Evolutionary conservation across 2,888 invertebrate species (phyloP).

Genomic region (Syrista parreyssii): DNA sequence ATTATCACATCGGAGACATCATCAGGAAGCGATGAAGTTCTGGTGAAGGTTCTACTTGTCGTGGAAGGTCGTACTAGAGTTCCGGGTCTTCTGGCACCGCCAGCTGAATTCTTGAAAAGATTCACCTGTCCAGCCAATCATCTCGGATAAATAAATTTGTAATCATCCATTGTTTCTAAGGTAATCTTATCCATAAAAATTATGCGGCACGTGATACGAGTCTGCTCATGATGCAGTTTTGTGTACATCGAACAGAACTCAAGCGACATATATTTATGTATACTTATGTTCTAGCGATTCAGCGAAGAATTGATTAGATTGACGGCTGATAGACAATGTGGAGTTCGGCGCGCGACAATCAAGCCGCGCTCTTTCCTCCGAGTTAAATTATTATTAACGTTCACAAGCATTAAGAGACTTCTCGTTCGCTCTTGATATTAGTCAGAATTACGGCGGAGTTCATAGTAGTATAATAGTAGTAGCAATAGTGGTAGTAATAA

Average conservation of each 20-base stretch:
- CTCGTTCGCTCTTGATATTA: not conserved
- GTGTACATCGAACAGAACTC: not conserved
- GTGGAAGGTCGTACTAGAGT: constrained; percentile 33
- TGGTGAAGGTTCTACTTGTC: constrained; percentile 16
- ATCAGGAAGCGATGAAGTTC: not conserved
- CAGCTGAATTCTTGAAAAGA: constrained; percentile 37
- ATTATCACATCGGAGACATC: not conserved
- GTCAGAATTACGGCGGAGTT: not conserved
- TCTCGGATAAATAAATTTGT: not conserved
- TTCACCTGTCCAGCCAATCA: constrained; percentile 45
- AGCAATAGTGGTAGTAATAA: not conserved
- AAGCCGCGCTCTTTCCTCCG: not conserved
- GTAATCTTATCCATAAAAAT: not conserved
- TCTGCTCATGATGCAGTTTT: not conserved
- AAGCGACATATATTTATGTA: not conserved
- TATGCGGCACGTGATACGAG: not conserved
- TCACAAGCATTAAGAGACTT: not conserved
- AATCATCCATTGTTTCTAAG: not conserved
- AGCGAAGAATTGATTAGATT: not conserved
- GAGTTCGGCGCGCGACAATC: not conserved
- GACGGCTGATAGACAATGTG: not conserved
- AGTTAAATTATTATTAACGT: not conserved
- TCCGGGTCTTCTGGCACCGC: constrained; percentile 38
- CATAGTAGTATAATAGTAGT: not conserved
- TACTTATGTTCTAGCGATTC: not conserved